phyloP scores from a whole-genome alignment of 2,797 vertebrate species.

The Pogonophryne albipinna region DNA sequence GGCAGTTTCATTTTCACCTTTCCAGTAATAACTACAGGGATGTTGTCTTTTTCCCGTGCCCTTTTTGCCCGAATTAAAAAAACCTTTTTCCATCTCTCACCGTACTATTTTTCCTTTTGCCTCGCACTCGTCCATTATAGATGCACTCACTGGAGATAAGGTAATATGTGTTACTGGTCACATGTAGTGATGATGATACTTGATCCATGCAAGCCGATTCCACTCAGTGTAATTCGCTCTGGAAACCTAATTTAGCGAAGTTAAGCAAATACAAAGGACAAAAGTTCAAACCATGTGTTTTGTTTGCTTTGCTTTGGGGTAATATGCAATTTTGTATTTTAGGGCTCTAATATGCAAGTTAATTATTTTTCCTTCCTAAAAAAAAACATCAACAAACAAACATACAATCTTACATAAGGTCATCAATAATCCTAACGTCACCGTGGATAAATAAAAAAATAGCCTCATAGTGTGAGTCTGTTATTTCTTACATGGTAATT shows the following conservation, averaged over 20 bases:
- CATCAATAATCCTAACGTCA: too few relatives aligned
- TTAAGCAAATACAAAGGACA: neutral
- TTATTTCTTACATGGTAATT: too few relatives aligned
- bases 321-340: too few relatives aligned
- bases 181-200: slow-evolving; percentile 45
- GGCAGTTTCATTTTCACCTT: slow-evolving; percentile 5
- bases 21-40: neutral
- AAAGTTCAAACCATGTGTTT: neutral
- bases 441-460: too few relatives aligned
- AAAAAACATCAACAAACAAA: too few relatives aligned
- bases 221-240: slow-evolving; percentile 27
- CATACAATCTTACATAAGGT: too few relatives aligned
- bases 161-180: slow-evolving; percentile 42
- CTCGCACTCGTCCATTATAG: slow-evolving; percentile 35
- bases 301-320: neutral
- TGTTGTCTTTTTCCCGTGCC: too few relatives aligned
- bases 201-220: slow-evolving; percentile 46
- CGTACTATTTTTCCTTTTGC: neutral
- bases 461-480: too few relatives aligned
- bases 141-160: slow-evolving; percentile 31
- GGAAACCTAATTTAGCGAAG: slow-evolving; percentile 34
- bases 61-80: neutral
- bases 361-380: too few relatives aligned
- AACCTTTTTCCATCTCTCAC: neutral
- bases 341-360: neutral